phyloP scores from a whole-genome alignment of 2,113 vertebrate species.

The Ammodytes dubius region DNA sequence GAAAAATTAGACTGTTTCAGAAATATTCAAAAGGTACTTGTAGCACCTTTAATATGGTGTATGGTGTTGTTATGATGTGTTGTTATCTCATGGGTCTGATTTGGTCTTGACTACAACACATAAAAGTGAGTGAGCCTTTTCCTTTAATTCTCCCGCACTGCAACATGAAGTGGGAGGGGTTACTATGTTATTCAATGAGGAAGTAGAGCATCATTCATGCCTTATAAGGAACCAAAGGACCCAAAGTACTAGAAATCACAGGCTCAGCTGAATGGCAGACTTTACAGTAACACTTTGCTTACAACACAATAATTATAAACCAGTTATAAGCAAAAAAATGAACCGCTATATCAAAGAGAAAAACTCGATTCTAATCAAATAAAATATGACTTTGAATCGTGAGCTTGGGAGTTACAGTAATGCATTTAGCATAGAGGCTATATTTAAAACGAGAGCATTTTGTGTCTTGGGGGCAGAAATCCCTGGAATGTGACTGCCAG shows the following conservation, averaged over 20 bases:
- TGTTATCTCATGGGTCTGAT: no score
- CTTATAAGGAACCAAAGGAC: conserved; percentile 50
- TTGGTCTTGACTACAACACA: no score
- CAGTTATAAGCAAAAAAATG: rapidly evolving
- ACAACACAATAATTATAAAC: no score
- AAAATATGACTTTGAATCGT: background rate
- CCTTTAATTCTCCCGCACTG: background rate
- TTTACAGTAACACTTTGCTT: background rate
- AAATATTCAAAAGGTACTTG: no score
- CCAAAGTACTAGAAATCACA: background rate
- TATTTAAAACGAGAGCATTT: background rate
- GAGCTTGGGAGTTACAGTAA: background rate
- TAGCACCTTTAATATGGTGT: no score
- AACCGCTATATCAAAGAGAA: background rate
- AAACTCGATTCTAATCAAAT: background rate
- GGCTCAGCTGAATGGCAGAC: background rate
- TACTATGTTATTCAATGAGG: conserved; percentile 32
- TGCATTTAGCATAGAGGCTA: background rate
- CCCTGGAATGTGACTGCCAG: conserved; percentile 74
- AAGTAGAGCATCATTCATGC: conserved; percentile 50
- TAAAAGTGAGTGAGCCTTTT: background rate
- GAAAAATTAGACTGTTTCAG: no score
- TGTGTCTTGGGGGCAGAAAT: conserved; percentile 19
- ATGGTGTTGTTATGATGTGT: no score
- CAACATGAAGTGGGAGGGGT: conserved; percentile 23